Conservation (phyloP, 2,113 vertebrate species). For the Ailurus styani region DNA sequence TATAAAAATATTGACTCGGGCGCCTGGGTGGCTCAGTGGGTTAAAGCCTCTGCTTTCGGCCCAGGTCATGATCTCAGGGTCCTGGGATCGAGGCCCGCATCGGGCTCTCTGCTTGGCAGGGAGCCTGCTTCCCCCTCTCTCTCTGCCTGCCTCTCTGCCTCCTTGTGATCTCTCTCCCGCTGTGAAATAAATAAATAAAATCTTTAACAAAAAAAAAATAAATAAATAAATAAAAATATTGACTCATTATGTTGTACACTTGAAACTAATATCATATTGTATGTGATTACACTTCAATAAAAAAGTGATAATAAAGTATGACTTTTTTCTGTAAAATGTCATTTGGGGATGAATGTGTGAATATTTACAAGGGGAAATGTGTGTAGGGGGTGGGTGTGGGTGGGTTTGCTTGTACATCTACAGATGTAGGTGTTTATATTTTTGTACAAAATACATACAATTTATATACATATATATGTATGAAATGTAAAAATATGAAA, state of each 20-base stretch:
- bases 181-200: no score
- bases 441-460: background rate
- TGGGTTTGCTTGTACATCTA: background rate
- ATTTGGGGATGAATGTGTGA: background rate
- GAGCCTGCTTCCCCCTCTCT: no score
- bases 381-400: fast-evolving
- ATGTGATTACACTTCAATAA: background rate
- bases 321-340: background rate
- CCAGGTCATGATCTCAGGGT: no score
- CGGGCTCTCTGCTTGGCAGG: no score
- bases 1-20: background rate
- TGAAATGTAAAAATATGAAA: background rate
- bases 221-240: background rate
- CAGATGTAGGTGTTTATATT: background rate
- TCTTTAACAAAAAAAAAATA: no score
- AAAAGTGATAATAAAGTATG: background rate
- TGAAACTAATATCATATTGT: background rate
- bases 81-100: no score
- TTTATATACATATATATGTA: background rate
- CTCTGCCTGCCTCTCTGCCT: no score
- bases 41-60: no score
- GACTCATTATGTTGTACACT: background rate
- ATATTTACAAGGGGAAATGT: background rate
- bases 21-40: no score
- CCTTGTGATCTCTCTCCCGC: no score